phyloP scores from a whole-genome alignment of 2,888 invertebrate species.

The Catocala nupta region DNA sequence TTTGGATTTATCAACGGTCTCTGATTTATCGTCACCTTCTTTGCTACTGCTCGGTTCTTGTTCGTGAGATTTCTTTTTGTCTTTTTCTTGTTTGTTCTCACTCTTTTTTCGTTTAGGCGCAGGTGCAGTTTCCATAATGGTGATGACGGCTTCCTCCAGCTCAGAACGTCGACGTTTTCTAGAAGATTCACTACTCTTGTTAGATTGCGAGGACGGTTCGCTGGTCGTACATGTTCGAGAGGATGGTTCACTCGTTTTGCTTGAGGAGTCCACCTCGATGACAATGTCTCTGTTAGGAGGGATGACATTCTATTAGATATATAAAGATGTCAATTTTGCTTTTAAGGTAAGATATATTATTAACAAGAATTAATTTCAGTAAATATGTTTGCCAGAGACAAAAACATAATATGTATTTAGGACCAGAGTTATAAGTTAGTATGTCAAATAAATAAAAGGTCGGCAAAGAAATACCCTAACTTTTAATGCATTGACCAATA shows the following conservation, averaged over 20 bases:
- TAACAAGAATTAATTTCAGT: too few relatives aligned
- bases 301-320: not conserved
- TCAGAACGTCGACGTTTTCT: constrained; percentile 77
- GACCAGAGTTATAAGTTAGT: too few relatives aligned
- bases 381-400: too few relatives aligned
- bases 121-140: constrained; percentile 58
- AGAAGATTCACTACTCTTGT: constrained; percentile 28
- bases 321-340: too few relatives aligned
- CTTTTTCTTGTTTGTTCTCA: constrained; percentile 35
- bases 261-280: constrained; percentile 12
- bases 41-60: constrained; percentile 43
- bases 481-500: not conserved
- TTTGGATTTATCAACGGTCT: constrained; percentile 32
- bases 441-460: too few relatives aligned
- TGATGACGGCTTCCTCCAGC: constrained; percentile 69
- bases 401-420: too few relatives aligned
- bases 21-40: constrained; percentile 29
- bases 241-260: constrained; percentile 5
- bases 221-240: not conserved
- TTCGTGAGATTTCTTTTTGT: constrained; percentile 38
- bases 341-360: too few relatives aligned
- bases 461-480: too few relatives aligned
- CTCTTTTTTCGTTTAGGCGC: constrained; percentile 61
- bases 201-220: constrained; percentile 7
- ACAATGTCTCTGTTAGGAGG: constrained; percentile 55